Conservation (phyloP, 2,113 vertebrate species). For the Mugil cephalus region DNA sequence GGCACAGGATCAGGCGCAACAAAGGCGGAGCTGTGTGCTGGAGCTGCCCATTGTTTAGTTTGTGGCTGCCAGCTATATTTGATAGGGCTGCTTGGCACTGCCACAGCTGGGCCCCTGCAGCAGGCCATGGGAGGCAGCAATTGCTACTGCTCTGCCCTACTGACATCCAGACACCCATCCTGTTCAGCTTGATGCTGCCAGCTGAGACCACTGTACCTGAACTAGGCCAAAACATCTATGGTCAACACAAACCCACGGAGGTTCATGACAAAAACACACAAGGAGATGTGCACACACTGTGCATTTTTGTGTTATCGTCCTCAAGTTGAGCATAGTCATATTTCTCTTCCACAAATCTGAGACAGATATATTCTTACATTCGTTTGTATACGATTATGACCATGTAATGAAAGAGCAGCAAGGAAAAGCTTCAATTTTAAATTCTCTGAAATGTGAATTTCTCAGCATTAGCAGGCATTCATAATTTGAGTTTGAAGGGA, state of each 20-base stretch:
- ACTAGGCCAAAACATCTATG: slow-evolving; percentile 2
- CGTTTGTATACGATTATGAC: not conserved
- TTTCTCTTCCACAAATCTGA: not conserved
- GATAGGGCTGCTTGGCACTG: slow-evolving; percentile 73
- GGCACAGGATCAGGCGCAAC: slow-evolving; percentile 41
- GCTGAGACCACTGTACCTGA: not conserved
- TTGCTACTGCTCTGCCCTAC: slow-evolving; percentile 9
- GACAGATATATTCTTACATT: not conserved
- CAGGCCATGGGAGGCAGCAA: slow-evolving; percentile 9
- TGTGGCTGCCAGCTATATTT: slow-evolving; percentile 57
- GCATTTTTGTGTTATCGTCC: too few relatives aligned
- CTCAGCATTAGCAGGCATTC: too few relatives aligned
- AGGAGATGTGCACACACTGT: not conserved
- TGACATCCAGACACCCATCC: slow-evolving; percentile 14
- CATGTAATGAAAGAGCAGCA: not conserved
- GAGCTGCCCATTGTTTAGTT: slow-evolving; percentile 68
- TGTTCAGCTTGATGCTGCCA: slow-evolving; percentile 1
- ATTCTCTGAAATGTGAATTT: too few relatives aligned
- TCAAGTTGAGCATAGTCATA: too few relatives aligned
- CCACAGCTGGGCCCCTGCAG: slow-evolving; percentile 23
- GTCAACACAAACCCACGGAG: too few relatives aligned
- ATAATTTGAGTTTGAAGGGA: too few relatives aligned
- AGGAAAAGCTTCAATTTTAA: not conserved
- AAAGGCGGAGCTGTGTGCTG: slow-evolving; percentile 65
- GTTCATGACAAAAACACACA: not conserved